Evolutionary conservation across 2,888 invertebrate species (phyloP).

Genomic region (Eledone cirrhosa): DNA sequence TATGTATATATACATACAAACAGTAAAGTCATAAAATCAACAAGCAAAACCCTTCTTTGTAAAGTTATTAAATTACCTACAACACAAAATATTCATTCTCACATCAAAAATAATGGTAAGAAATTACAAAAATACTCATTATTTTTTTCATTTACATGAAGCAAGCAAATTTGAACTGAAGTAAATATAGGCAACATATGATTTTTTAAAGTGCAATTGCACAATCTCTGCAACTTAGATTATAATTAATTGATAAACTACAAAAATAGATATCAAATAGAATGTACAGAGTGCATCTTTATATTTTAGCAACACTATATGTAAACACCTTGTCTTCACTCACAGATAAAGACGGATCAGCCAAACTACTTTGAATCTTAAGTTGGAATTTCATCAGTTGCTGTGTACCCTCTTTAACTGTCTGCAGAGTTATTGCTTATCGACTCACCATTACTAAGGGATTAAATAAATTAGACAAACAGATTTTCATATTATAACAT

Average conservation of each 20-base stretch:
- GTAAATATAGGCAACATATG: neutral
- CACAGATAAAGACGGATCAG: too few species aligned
- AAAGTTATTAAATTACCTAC: neutral
- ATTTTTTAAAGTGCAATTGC: neutral
- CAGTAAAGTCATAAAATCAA: neutral
- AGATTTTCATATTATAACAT: too few species aligned
- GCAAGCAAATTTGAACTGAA: constrained; percentile 12
- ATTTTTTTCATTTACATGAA: neutral
- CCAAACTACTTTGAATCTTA: too few species aligned
- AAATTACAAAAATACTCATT: neutral
- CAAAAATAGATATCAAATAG: neutral
- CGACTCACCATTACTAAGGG: too few species aligned
- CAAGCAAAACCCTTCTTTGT: constrained; percentile 21
- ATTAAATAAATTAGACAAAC: too few species aligned
- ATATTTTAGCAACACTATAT: too few species aligned
- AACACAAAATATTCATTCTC: neutral
- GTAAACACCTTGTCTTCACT: too few species aligned
- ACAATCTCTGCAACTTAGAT: too few species aligned
- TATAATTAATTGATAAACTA: neutral
- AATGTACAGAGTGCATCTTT: too few species aligned
- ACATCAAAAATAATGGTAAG: neutral
- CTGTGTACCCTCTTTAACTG: too few species aligned
- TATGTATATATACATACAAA: neutral
- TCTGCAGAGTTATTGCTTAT: too few species aligned
- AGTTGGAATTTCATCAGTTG: too few species aligned